A percentile compares a stretch with the other conserved stretches of the same genome.
These are phyloP conservation scores for Rhopalosiphum padi DNA, from an alignment of 1,140 invertebrate species.

Conservation along the genomic window DNA sequence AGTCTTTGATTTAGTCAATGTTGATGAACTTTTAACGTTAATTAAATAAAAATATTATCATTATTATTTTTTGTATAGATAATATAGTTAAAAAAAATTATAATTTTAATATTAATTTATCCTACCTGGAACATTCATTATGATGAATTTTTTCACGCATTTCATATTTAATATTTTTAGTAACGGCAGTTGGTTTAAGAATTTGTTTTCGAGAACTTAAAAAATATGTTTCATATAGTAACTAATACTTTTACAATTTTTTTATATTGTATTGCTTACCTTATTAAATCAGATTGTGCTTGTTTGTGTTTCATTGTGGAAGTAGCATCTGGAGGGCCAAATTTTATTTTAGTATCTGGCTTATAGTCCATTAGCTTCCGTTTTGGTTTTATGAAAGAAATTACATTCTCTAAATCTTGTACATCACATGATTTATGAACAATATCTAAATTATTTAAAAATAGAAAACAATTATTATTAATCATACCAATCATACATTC, in stretches of 20 bases:
- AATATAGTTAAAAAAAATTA: background rate
- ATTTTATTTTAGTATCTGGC: background rate
- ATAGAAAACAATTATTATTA: background rate
- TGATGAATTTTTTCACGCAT: background rate
- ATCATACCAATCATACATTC: background rate
- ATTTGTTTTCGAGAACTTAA: conserved; percentile 14
- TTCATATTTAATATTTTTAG: background rate
- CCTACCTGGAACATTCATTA: background rate
- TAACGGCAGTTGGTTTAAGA: background rate
- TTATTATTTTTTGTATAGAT: background rate
- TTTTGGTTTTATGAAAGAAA: conserved; percentile 29
- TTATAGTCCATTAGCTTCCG: background rate
- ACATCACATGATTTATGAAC: background rate
- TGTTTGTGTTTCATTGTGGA: background rate
- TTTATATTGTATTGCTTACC: background rate
- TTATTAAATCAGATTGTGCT: background rate
- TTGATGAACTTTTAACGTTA: background rate
- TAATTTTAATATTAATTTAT: background rate
- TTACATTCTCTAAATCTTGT: background rate
- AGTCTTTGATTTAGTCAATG: background rate
- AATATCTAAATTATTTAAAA: background rate
- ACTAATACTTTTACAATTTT: background rate
- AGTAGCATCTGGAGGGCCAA: conserved; percentile 21
- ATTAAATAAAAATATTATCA: background rate
- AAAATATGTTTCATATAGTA: background rate